A percentile compares a stretch with the other conserved stretches of the same genome.
phyloP scores from a whole-genome alignment of 2,797 vertebrate genomes.

The Smutsia temminckii region DNA sequence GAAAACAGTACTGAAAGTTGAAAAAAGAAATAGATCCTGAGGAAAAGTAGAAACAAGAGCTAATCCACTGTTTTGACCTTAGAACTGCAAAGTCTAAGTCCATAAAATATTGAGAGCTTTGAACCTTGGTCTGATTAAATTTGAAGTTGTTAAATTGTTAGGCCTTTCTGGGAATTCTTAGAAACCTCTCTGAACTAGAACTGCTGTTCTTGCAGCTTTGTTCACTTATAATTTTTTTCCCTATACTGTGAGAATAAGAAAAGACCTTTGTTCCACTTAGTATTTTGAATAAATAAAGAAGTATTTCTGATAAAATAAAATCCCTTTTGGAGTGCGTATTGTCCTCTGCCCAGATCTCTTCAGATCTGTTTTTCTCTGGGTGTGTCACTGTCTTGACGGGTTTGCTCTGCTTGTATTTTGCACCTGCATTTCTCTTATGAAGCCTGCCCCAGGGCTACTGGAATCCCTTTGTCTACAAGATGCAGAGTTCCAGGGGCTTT shows the following conservation, averaged over 20 bases:
- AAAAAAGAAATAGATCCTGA: background rate
- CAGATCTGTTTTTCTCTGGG: background rate
- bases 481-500: background rate
- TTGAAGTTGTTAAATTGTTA: background rate
- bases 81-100: background rate
- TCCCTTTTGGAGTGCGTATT: background rate
- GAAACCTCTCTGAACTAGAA: background rate
- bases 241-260: background rate
- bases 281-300: background rate
- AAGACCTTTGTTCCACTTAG: background rate
- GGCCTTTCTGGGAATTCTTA: background rate
- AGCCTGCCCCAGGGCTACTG: rapidly evolving
- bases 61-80: background rate
- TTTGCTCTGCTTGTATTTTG: background rate
- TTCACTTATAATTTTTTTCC: background rate
- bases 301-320: background rate
- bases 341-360: background rate
- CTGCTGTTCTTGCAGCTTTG: background rate
- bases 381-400: background rate
- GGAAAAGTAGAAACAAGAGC: background rate
- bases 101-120: slow-evolving; percentile 7
- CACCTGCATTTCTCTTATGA: background rate
- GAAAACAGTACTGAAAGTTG: background rate
- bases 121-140: background rate
- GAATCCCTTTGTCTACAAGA: background rate